Evolutionary conservation across 2,113 vertebrate genomes (phyloP), one percentile per base, ranked within the genome.

Genomic region (Nothobranchius furzeri): DNA sequence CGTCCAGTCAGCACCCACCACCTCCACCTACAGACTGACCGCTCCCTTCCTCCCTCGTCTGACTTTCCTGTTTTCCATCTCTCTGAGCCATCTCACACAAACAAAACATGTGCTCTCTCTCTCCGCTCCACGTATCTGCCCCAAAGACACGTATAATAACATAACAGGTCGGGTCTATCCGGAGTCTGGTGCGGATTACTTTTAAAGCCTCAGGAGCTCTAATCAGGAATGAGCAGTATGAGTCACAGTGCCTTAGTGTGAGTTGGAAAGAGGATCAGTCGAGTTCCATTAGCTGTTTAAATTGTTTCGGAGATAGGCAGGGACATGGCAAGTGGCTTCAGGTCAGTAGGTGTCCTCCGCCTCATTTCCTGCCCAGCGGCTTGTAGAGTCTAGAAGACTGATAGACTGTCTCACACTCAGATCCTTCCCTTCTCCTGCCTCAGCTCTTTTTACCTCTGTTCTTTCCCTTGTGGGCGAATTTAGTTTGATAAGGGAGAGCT

Each of bases 361-460:
- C 78, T 90, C 76, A 84, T 89, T 87, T 90, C 87, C 85, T 86
- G 78, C 81, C 68, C 84, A 73, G 77, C 67, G 46, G 84, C 73
- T 75, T 60, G 81, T 75, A 57, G 64, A 64, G 68, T 76, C 55
- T 66, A 65, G 55, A 57, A 70, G 79, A 79, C 69, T 69, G 68
- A 87, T 58, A 50, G 43, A 64, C 50, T 65, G 75, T 60, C 73
- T 75, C 70, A 46, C 63, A 50, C 74, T 55, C 70, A 36, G 51
- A 74, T 48, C 20, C 67, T 65, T 66, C 47, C 63, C 71, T 60
- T 84, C 70, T 60, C 66, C 55, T 37, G 54, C 40, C 47, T 60
- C 55, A 55, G 43, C 55, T 76, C 78, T 73, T 68, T 61, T 37
- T 57, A 25, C 45, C 59, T 20, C 69, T 59, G 30, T 55, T 12